A percentile compares a stretch with the other conserved stretches of the same genome.
These are phyloP conservation scores for Limosa lapponica DNA, from an alignment of 2,797 vertebrate genomes.

Conservation along the genomic window DNA sequence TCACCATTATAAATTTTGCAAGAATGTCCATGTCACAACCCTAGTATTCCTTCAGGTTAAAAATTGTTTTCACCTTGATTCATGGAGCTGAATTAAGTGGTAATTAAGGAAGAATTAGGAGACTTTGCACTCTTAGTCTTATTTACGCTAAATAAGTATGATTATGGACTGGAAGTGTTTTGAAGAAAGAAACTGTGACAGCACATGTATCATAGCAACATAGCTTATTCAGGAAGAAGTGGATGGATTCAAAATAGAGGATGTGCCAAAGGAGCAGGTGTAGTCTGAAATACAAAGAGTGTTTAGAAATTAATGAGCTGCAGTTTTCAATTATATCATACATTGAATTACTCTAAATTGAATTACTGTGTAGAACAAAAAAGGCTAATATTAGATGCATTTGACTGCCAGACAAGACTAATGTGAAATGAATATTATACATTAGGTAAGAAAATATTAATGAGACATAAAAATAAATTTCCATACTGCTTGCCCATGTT, in stretches of 20 bases:
- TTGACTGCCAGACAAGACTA: conserved; percentile 20
- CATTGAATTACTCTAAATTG: conserved; percentile 40
- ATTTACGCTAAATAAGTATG: conserved; percentile 34
- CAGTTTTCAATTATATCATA: conserved; percentile 45
- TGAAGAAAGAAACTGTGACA: conserved; percentile 55
- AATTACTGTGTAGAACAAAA: conserved; percentile 38
- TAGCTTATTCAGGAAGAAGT: conserved; percentile 48
- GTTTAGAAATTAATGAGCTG: conserved; percentile 54
- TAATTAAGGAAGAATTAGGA: conserved; percentile 3
- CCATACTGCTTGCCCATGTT: neutral
- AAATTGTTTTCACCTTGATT: neutral
- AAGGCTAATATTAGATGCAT: conserved; percentile 18
- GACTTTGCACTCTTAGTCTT: neutral
- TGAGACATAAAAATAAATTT: conserved; percentile 20
- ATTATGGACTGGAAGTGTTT: conserved; percentile 52
- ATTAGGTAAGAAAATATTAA: conserved; percentile 39
- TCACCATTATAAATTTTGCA: neutral
- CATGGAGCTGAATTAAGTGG: neutral
- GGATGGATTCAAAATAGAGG: conserved; percentile 37
- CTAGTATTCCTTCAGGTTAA: neutral
- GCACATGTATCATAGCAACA: conserved; percentile 76
- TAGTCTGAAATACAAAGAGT: conserved; percentile 50
- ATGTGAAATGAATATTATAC: conserved; percentile 20
- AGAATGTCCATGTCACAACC: neutral
- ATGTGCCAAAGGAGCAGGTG: conserved; percentile 56